Conservation (phyloP, 64 coral and sea anemone species). For the Hydrozoanthus tunicans region DNA sequence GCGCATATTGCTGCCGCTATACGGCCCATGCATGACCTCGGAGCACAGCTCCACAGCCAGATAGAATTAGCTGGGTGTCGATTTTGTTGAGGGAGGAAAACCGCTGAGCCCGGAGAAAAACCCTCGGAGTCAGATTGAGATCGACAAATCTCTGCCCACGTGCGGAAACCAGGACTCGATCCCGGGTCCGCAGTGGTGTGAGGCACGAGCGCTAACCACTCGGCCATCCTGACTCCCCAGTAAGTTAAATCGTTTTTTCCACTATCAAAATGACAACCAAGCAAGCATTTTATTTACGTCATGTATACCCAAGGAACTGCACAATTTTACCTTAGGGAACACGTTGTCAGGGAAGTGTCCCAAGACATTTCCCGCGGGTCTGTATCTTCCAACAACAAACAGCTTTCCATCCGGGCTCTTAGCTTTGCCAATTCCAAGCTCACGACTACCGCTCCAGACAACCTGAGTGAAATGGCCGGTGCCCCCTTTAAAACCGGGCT, state of each 20-base stretch:
- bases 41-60: no score
- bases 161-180: no score
- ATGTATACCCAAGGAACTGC: not conserved
- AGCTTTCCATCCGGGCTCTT: constrained; percentile 86
- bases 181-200: no score
- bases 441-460: constrained; percentile 81
- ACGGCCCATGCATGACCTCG: no score
- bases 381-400: constrained; percentile 83
- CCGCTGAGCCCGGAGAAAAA: no score
- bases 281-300: not conserved
- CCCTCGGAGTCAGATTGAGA: no score
- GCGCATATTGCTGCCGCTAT: no score
- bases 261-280: not conserved
- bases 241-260: not conserved
- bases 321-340: constrained; percentile 8
- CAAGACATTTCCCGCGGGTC: constrained; percentile 83
- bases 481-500: constrained; percentile 71
- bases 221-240: no score
- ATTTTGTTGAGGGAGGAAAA: no score
- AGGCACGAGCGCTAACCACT: no score
- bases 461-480: constrained; percentile 97
- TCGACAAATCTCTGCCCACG: no score
- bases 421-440: constrained; percentile 81
- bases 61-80: no score
- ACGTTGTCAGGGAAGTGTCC: constrained; percentile 83